phyloP scores from a whole-genome alignment of 2,888 invertebrate genomes.

The Nysson spinosus region DNA sequence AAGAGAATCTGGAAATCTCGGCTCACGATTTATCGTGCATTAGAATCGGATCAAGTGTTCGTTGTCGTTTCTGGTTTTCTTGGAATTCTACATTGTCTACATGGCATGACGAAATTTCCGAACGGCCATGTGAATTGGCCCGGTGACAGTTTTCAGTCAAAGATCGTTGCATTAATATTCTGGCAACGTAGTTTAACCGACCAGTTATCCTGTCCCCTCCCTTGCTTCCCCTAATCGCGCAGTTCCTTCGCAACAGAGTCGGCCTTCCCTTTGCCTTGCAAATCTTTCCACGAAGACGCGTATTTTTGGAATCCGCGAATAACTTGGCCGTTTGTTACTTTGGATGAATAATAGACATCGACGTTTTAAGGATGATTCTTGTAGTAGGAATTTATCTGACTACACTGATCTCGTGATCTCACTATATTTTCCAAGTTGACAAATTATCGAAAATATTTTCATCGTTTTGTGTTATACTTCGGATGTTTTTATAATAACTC shows the following conservation, averaged over 20 bases:
- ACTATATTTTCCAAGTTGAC: too few species aligned
- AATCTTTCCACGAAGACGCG: constrained; percentile 53
- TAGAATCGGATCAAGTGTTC: constrained; percentile 29
- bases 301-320: constrained; percentile 24
- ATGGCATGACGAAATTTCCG: constrained; percentile 56
- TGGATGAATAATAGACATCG: constrained; percentile 10
- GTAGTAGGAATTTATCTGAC: too few species aligned
- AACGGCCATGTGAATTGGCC: constrained; percentile 63
- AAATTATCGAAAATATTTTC: too few species aligned
- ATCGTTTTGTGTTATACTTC: too few species aligned
- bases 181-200: constrained; percentile 60
- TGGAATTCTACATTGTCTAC: constrained; percentile 51
- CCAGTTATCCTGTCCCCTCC: constrained; percentile 39
- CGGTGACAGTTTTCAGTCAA: constrained; percentile 67
- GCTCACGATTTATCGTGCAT: constrained; percentile 41
- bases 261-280: constrained; percentile 57
- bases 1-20: constrained; percentile 14
- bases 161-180: constrained; percentile 70
- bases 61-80: constrained; percentile 39
- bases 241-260: constrained; percentile 32
- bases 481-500: too few species aligned
- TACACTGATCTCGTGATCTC: too few species aligned
- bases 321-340: constrained; percentile 17
- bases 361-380: not conserved
- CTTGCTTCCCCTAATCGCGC: constrained; percentile 37